Evolutionary conservation across 1,140 invertebrate genomes (phyloP), one percentile per base, ranked within the genome.

Genomic region (Habropoda laboriosa): DNA sequence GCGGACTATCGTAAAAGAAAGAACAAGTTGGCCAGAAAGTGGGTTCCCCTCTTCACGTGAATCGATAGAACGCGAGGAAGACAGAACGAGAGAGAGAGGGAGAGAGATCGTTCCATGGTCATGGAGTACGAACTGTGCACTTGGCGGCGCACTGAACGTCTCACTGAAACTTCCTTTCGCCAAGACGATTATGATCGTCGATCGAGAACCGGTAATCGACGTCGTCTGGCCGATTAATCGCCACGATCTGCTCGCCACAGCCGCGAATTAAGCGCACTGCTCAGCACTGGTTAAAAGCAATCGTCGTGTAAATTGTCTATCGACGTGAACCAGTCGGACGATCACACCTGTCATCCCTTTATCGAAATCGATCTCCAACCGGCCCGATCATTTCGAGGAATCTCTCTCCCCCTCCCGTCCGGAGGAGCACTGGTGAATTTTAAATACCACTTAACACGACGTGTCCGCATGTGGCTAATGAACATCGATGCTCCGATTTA

Each of bases 1-100:
- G 77, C 78, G 24, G 30, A 21, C 35, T 74, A 80, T 80, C 81
- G 64, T 35, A 74, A 61, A 79, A 73, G 38, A 76, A 76, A 49
- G 61, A 58, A 75, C 61, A 67, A 49, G 47, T 47, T 55, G 58
- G 30, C 68, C 38, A 45, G 67, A 63, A 72, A 55, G 45, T 64
- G 38, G 68, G 68, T 72, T 61, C 74, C 24, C 55, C 6, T 57
- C 42, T 2, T 12, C 13, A 18, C 16, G 24, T 21, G 57, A 76
- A 68, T 68, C 70, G 58, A 80, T 74, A 74, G 27, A 70, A 35
- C 35, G 55, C 49, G 47, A 40, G 45, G 35, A 21, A 18, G 18
- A 27, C 7, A n/a, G 18, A 55, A 55, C 32, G 30, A 6, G 30
- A 24, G 57, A 35, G 24, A n/a, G 51, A 27, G 51, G 16, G 24